Evolutionary conservation across 2,888 invertebrate genomes (phyloP).

Genomic region (Latrodectus elegans): DNA sequence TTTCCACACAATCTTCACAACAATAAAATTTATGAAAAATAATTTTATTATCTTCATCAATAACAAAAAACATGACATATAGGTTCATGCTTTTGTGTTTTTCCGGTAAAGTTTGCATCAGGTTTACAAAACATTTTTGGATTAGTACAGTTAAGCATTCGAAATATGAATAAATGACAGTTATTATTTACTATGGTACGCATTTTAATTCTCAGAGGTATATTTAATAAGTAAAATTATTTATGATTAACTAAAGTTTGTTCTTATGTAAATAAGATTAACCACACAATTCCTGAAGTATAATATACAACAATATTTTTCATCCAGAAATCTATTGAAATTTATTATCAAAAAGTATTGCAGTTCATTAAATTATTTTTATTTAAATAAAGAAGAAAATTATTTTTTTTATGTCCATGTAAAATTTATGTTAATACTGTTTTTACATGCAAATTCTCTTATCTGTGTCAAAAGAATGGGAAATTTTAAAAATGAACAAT

Average conservation of each 20-base stretch:
- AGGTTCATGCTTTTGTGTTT: not conserved
- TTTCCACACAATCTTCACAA: not conserved
- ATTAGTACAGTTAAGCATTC: not conserved
- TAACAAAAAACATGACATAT: slow-evolving; percentile 13
- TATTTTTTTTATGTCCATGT: not conserved
- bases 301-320: not conserved
- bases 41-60: slow-evolving; percentile 5
- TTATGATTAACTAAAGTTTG: not conserved
- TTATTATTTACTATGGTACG: not conserved
- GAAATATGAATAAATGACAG: slow-evolving; percentile 14
- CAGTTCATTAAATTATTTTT: not conserved
- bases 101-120: not conserved
- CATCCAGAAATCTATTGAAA: slow-evolving; percentile 1
- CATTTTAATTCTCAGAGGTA: slow-evolving; percentile 2
- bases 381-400: slow-evolving; percentile 6
- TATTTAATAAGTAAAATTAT: not conserved
- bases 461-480: not conserved
- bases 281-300: slow-evolving; percentile 16
- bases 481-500: not conserved
- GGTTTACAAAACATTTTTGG: not conserved
- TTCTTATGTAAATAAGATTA: not conserved
- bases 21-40: slow-evolving; percentile 15
- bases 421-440: slow-evolving; percentile 14
- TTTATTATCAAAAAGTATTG: slow-evolving; percentile 31
- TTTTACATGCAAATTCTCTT: slow-evolving; percentile 8